Evolutionary conservation across 1,140 invertebrate species (phyloP).

Genomic region (Parapsyche elsis): DNA sequence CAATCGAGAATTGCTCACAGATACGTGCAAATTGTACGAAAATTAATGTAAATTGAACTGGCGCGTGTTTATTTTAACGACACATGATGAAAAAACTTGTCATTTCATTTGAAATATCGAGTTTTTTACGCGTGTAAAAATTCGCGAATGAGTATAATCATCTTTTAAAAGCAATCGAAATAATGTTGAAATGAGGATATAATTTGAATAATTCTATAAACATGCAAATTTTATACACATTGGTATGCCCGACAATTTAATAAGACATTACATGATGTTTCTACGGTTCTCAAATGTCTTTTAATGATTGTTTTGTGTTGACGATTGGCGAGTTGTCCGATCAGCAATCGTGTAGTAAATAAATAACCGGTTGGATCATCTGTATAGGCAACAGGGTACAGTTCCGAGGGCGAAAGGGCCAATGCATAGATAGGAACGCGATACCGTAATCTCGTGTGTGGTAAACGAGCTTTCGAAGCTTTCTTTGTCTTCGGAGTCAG

Average conservation of each 20-base stretch:
- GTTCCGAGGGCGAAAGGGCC: not conserved
- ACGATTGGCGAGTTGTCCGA: no score
- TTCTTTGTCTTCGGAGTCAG: constrained; percentile 39
- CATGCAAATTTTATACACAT: no score
- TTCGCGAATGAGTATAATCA: no score
- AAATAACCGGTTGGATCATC: not conserved
- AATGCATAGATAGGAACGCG: not conserved
- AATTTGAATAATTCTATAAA: no score
- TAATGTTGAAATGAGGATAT: no score
- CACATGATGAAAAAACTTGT: not conserved
- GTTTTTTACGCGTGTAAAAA: no score
- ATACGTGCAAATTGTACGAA: not conserved
- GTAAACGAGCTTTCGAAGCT: not conserved
- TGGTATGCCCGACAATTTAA: no score
- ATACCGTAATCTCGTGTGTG: not conserved
- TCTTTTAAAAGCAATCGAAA: no score
- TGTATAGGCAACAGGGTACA: not conserved
- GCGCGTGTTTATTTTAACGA: not conserved
- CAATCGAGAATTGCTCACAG: not conserved
- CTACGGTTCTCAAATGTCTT: no score
- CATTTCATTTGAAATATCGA: not conserved
- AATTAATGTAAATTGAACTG: not conserved
- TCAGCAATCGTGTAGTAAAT: no score
- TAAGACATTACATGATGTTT: no score
- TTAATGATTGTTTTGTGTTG: no score